Evolutionary conservation across 1,140 invertebrate genomes (phyloP), one percentile per base, ranked within the genome.

Genomic region (Dolichoris vasculosae): DNA sequence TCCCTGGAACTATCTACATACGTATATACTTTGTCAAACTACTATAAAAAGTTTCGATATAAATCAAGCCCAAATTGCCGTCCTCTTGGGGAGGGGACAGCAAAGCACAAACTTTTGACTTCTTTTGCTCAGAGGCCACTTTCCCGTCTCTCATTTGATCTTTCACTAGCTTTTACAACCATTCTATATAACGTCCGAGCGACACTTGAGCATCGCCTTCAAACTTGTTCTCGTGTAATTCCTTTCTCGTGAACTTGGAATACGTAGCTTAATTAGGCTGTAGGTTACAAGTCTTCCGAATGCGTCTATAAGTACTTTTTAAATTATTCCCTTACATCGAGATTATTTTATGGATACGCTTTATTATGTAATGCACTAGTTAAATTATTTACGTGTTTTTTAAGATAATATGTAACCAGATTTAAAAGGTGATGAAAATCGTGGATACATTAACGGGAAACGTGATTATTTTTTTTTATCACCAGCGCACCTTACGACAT

Each of bases 11-110:
- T 69, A 73, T 75, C 83, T 81, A 75, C 83, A 64, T 83, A 75
- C 79, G 20, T 32, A 75, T 75, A 88, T 79, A 88, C 79, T 82
- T 87, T 87, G 86, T 88, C 86, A 86, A 89, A 88, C 88, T 89
- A 89, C 88, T 87, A 86, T 87, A 85, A 88, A 89, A 90, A 90
- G 86, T 89, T 89, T 88, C 86, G 85, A 87, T 88, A 90, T 90
- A 90, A 90, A 90, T 90, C 88, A 88, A 75, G 86, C 83, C 84
- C 83, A 89, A 89, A 90, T 89, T 90, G 86, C 88, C 79, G 67
- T 82, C 75, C 84, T 87, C 77, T 35, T 77, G 0, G 64, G 40
- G 75, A 67, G 46, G 26, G 17, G 26, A 20, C n/a, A 77, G 59
- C 40, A 40, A 69, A 48, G 55, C 40, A 38, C 75, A 67, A 89